Evolutionary conservation across 2,888 invertebrate genomes (phyloP), one percentile per base, ranked within the genome.

Genomic region (Apotomis turbidana): DNA sequence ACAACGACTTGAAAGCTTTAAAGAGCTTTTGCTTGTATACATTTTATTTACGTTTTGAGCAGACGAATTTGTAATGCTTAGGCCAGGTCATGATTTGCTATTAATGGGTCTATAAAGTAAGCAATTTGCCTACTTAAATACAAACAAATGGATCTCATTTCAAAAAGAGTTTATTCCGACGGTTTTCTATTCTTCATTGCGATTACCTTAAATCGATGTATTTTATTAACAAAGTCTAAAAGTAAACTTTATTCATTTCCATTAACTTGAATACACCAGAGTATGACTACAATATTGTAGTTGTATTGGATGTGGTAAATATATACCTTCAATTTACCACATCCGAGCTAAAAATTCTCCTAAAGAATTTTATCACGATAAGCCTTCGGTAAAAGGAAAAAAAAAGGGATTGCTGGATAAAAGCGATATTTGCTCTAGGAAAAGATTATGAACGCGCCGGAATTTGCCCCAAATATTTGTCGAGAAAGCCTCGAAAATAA

Each of bases 381-480:
- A 70, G 46, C 44, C 46, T 62, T 68, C 51, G 13, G 67, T 52
- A 41, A 51, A 61, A 51, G 67, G 54, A 44, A 57, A 54, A 63
- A 54, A 63, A 60, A 15, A 27, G 4, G 10, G 46, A 66, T 44
- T 66, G 69, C 55, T 27, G 64, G 41, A 60, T 27, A 60, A 60
- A 73, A 44, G 13, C 55, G 59, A 70, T 73, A 61, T 73, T 66
- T 64, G 44, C 55, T 49, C 64, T 55, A 44, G 10, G 55, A 70
- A 69, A 60, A 59, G 64, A 70, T 70, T 73, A 73, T 64, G 63
- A 64, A 36, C 59, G 64, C 59, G 52, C 49, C 12, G 60, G 70
- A 38, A 70, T 73, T 73, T 15, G 10, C n/a, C 4, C 9, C 59
- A 61, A 73, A 73, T 69, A 73, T 71, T 71, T 64, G 41, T 55